These are phyloP conservation scores for Aradus depressus DNA, from an alignment of 2,888 invertebrate species.

Conservation along the genomic window DNA sequence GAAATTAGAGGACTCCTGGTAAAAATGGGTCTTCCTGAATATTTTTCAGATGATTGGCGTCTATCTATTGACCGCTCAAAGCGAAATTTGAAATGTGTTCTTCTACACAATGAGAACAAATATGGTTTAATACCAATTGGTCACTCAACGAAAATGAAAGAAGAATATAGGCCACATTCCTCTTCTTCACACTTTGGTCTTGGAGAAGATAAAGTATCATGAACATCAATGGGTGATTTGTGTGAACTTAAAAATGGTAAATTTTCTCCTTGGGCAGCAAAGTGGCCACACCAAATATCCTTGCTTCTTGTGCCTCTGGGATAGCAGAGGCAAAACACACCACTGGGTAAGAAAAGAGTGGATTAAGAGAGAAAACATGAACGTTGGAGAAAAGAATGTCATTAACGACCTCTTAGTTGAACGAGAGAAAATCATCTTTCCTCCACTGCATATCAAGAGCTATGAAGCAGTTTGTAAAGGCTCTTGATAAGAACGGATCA, in stretches of 20 bases:
- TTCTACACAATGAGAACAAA: constrained; percentile 33
- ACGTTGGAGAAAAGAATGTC: no score
- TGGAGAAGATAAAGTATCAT: constrained; percentile 28
- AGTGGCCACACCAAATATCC: constrained; percentile 32
- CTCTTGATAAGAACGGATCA: no score
- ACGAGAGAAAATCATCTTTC: no score
- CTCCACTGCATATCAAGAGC: no score
- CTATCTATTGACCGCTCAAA: no score
- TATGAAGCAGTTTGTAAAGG: no score
- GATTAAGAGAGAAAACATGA: no score
- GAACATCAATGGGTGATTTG: constrained; percentile 29
- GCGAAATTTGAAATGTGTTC: no score
- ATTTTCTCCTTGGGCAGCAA: constrained; percentile 32
- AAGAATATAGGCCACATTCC: constrained; percentile 32
- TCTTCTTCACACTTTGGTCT: constrained; percentile 26
- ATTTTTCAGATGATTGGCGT: no score
- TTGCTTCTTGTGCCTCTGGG: constrained; percentile 32
- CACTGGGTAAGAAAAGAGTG: no score
- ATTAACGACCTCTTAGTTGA: no score
- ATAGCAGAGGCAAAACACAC: constrained; percentile 29
- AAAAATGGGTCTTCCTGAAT: constrained; percentile 2
- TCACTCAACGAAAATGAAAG: no score
- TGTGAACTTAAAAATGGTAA: constrained; percentile 30
- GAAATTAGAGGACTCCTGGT: constrained; percentile 1
- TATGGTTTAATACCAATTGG: constrained; percentile 31